Evolutionary conservation across 2,113 vertebrate species (phyloP).

Genomic region (Trematomus loennbergii): DNA sequence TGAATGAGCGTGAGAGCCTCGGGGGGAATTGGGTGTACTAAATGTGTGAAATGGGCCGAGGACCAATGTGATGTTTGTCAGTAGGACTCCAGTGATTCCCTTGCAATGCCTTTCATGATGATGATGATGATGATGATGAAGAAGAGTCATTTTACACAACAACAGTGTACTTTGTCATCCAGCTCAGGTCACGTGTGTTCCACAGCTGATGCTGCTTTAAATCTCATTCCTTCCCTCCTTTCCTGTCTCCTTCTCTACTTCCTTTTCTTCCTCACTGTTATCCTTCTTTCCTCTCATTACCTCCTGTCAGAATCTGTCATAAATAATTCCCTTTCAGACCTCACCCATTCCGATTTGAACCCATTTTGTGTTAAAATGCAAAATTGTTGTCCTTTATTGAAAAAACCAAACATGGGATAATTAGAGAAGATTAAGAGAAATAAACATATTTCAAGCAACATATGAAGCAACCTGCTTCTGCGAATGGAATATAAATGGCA

Average conservation of each 20-base stretch:
- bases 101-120: neutral
- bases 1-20: constrained; percentile 8
- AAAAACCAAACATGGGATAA: too few species aligned
- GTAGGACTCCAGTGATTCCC: constrained; percentile 38
- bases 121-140: constrained; percentile 30
- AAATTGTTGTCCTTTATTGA: too few species aligned
- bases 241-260: neutral
- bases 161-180: constrained; percentile 6
- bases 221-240: neutral
- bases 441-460: too few species aligned
- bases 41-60: constrained; percentile 74
- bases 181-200: neutral
- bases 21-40: constrained; percentile 51
- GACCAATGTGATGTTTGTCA: constrained; percentile 37
- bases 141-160: constrained; percentile 33
- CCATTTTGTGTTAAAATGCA: too few species aligned
- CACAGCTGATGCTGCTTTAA: constrained; percentile 31
- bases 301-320: too few species aligned
- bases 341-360: too few species aligned
- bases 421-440: too few species aligned
- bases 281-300: neutral
- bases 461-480: too few species aligned
- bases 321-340: too few species aligned
- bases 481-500: too few species aligned
- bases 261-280: neutral